Percentiles rank a stretch among this genome's conserved stretches.
These are phyloP conservation scores for Pelvicachromis taeniatus DNA, from an alignment of 2,113 vertebrate species.

Conservation along the genomic window DNA sequence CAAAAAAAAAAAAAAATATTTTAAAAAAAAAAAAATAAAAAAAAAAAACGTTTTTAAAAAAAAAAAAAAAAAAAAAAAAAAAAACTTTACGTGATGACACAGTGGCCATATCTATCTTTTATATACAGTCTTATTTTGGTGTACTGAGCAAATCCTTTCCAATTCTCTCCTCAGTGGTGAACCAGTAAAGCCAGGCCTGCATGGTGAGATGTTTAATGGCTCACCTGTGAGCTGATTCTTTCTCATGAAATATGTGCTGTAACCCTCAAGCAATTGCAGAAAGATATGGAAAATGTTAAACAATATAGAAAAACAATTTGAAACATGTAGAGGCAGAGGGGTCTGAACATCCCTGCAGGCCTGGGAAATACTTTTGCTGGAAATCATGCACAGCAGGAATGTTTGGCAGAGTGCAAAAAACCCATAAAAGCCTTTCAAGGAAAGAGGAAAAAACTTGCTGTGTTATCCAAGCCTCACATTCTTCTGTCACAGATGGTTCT, in stretches of 20 bases:
- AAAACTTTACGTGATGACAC: background rate
- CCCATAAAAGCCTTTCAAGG: conserved; percentile 50
- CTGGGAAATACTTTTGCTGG: conserved; percentile 25
- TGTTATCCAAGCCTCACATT: conserved; percentile 51
- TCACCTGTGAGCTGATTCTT: background rate
- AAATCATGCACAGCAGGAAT: conserved; percentile 32
- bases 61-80: no score
- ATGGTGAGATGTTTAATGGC: background rate
- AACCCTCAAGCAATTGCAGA: background rate
- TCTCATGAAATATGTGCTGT: background rate
- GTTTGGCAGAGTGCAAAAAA: conserved; percentile 26
- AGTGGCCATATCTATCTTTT: background rate
- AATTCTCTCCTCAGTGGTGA: background rate
- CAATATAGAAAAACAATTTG: background rate
- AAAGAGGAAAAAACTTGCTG: conserved; percentile 7
- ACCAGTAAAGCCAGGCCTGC: background rate
- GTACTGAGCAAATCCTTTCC: background rate
- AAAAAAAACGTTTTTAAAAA: no score
- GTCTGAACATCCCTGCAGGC: background rate
- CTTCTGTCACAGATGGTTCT: conserved; percentile 58
- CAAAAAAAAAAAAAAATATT: no score
- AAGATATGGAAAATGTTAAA: background rate
- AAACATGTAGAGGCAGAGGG: background rate
- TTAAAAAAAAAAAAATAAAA: no score
- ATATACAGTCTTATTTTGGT: background rate